Evolutionary conservation across 2,888 invertebrate genomes (phyloP).

Genomic region (Drosophila nigricruria): DNA sequence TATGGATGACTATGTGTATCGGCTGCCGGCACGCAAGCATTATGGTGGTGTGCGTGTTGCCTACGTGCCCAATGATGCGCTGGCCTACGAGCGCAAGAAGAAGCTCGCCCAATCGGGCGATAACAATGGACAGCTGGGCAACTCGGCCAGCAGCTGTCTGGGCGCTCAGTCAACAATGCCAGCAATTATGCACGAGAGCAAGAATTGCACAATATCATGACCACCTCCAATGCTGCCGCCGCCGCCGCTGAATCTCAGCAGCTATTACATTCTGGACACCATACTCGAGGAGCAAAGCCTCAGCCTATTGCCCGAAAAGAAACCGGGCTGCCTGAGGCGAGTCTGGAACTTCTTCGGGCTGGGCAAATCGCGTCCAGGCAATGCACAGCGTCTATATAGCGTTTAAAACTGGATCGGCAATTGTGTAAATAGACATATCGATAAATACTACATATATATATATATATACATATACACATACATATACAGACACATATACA

Average conservation of each 20-base stretch:
- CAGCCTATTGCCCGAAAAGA: slow-evolving; percentile 75
- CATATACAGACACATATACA: neutral
- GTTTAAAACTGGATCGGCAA: slow-evolving; percentile 33
- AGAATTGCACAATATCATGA: slow-evolving; percentile 95
- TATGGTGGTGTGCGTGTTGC: slow-evolving; percentile 96
- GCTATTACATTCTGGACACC: slow-evolving; percentile 82
- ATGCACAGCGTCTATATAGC: slow-evolving; percentile 53
- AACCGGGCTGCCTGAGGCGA: slow-evolving; percentile 78
- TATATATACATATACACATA: slow-evolving; percentile 1
- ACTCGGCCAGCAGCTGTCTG: slow-evolving; percentile 25
- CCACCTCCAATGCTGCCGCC: slow-evolving; percentile 83
- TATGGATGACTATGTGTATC: slow-evolving; percentile 94
- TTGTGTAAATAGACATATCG: slow-evolving; percentile 74
- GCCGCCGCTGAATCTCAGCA: slow-evolving; percentile 81
- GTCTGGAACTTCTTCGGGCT: slow-evolving; percentile 79
- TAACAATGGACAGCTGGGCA: slow-evolving; percentile 8
- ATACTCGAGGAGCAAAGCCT: slow-evolving; percentile 81
- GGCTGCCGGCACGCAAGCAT: slow-evolving; percentile 92
- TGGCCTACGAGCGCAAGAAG: slow-evolving; percentile 91
- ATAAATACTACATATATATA: slow-evolving; percentile 45
- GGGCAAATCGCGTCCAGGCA: slow-evolving; percentile 51
- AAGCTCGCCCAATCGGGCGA: slow-evolving; percentile 84
- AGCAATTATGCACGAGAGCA: slow-evolving; percentile 87
- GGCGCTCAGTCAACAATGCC: slow-evolving; percentile 47
- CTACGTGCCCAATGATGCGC: slow-evolving; percentile 96